Conservation (phyloP, 2,888 invertebrate genomes). For the Ceramica pisi region DNA sequence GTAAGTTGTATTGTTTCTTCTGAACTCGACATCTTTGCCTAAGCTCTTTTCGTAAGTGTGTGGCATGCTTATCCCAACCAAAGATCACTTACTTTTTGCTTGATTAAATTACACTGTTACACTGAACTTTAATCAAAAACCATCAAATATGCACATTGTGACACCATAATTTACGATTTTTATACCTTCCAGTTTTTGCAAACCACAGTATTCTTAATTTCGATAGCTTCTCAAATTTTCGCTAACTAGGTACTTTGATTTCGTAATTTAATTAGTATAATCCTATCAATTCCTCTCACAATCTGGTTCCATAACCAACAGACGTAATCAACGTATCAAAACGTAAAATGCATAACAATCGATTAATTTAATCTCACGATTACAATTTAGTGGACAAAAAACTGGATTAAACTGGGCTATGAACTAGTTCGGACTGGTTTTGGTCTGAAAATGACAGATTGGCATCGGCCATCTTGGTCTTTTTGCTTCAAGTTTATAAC, state of each 20-base stretch:
- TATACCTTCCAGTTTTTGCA: not conserved
- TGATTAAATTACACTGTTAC: too few relatives aligned
- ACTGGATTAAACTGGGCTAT: conserved; percentile 45
- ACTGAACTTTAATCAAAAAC: too few relatives aligned
- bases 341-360: conserved; percentile 35
- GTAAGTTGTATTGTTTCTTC: too few relatives aligned
- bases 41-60: too few relatives aligned
- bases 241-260: conserved; percentile 14
- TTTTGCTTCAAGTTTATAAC: conserved; percentile 28
- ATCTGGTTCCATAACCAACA: not conserved
- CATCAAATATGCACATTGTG: too few relatives aligned
- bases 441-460: conserved; percentile 39
- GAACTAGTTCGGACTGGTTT: conserved; percentile 46
- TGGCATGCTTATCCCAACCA: too few relatives aligned
- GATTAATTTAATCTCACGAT: conserved; percentile 25
- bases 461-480: not conserved
- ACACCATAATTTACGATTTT: too few relatives aligned
- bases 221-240: not conserved
- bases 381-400: conserved; percentile 35
- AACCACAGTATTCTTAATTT: conserved; percentile 1
- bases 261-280: not conserved
- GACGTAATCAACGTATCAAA: conserved; percentile 47
- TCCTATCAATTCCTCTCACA: not conserved
- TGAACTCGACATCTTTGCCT: too few relatives aligned
- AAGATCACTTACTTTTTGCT: too few relatives aligned